Base-by-base conservation (phyloP, 2,113 vertebrate species). In the Bubo blakistoni region DNA sequence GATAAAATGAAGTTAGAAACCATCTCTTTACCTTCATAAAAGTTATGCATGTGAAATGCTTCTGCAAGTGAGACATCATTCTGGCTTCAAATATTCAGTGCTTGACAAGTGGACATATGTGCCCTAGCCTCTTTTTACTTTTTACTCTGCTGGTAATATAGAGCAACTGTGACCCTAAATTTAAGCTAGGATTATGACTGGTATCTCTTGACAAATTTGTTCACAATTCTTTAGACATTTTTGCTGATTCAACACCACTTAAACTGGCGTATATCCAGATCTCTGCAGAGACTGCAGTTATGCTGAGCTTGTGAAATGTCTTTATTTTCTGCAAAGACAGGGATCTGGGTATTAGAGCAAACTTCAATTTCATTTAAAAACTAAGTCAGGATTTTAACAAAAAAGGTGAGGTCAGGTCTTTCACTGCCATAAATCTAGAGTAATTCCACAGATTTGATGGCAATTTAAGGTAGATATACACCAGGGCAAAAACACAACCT, bases 211-310 rank as follows among this genome's bases (percentile, higher is more conserved):
- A 91, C 51, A 77, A 86, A 92, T 85, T 94, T 62, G 20, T 85
- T 84, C 70, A 90, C 63, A 88, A 59, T 91, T 95, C n/a, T 91
- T 94, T 58, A 77, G 32, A 89, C 51, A 73, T 77, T 76, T 89
- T 86, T 91, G 51, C 81, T 91, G 84, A 89, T 82, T 90, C 73
- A 86, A 34, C 34, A 73, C 4, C 49, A 70, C 52, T 82, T 82
- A 80, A 92, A 30, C 0, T 91, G 89, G 57, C 73, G 46, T 69
- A 76, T 61, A 89, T 65, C 66, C 88, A 96, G 54, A 66, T 72
- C 46, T 91, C 78, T 91, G 62, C 46, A 78, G 26, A 94, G 49
- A 90, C 15, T 61, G 16, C 16, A 69, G 57, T 77, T 85, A 79
- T 40, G 58, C 38, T 90, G 58, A 94, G 26, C 34, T 79, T 85